Conservation (phyloP, 2,888 invertebrate species). For the Rhimphoctona megacephalus region DNA sequence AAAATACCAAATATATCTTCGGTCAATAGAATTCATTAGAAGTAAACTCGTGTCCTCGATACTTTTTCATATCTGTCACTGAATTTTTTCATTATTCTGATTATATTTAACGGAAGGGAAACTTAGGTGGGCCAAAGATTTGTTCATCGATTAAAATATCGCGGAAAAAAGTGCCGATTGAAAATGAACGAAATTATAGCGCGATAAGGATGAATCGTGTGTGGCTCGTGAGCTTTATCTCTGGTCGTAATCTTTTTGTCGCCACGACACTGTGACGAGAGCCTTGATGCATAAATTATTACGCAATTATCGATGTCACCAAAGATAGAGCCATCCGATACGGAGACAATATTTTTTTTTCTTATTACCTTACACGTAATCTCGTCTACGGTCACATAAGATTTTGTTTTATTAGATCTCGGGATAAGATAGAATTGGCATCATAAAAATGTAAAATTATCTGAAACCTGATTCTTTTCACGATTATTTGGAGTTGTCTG, state of each 20-base stretch:
- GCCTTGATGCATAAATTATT: constrained; percentile 3
- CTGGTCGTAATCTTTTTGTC: neutral
- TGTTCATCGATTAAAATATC: neutral
- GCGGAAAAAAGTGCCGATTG: too few species aligned
- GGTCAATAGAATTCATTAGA: neutral
- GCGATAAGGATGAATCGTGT: too few species aligned
- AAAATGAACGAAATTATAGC: too few species aligned
- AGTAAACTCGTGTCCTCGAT: neutral
- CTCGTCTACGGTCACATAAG: neutral
- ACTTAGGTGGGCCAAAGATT: neutral
- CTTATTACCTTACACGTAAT: neutral
- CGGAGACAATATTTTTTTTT: neutral
- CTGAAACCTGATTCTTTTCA: neutral
- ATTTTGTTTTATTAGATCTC: neutral
- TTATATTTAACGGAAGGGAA: too few species aligned
- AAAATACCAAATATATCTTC: neutral
- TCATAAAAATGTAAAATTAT: neutral
- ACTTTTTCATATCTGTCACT: neutral
- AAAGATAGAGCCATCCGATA: neutral
- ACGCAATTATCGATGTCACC: neutral
- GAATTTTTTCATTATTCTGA: neutral
- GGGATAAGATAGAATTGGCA: neutral
- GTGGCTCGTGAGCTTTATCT: neutral
- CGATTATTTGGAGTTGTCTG: neutral
- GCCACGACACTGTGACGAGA: neutral